These are phyloP conservation scores for Petrolisthes manimaculis DNA, from an alignment of 2,888 invertebrate species.

Conservation along the genomic window DNA sequence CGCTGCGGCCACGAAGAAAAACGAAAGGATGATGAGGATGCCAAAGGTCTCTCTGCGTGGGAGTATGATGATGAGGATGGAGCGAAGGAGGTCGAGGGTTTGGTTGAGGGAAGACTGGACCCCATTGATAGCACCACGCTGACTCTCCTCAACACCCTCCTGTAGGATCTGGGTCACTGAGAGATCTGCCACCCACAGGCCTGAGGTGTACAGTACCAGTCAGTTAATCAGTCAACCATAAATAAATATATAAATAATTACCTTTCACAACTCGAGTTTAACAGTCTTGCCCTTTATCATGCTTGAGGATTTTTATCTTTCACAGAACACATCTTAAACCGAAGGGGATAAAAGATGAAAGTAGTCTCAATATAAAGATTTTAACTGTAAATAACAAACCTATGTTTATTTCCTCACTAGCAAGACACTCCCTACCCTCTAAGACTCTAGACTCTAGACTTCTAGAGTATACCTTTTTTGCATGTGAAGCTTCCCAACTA, in stretches of 20 bases:
- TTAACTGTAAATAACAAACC: too few relatives aligned
- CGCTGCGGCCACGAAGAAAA: slow-evolving; percentile 67
- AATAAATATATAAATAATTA: too few relatives aligned
- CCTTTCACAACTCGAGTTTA: background rate
- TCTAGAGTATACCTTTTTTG: too few relatives aligned
- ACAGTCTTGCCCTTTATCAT: background rate
- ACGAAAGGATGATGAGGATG: slow-evolving; percentile 72
- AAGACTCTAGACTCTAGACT: too few relatives aligned
- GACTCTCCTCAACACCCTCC: slow-evolving; percentile 71
- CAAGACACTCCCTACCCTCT: too few relatives aligned
- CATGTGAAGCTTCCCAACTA: too few relatives aligned
- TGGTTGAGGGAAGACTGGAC: slow-evolving; percentile 73
- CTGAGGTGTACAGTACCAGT: slow-evolving; percentile 67
- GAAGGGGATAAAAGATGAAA: too few relatives aligned
- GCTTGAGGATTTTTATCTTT: too few relatives aligned
- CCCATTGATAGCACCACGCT: slow-evolving; percentile 73
- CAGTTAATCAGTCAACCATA: too few relatives aligned
- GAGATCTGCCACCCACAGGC: slow-evolving; percentile 74
- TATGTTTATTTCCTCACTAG: too few relatives aligned
- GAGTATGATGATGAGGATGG: slow-evolving; percentile 71
- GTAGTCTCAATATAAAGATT: too few relatives aligned
- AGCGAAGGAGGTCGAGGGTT: slow-evolving; percentile 73
- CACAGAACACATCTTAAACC: too few relatives aligned
- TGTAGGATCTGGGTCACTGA: slow-evolving; percentile 73
- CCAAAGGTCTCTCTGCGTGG: slow-evolving; percentile 72